Percentiles rank a stretch among this genome's conserved stretches.
phyloP scores from a whole-genome alignment of 2,797 vertebrate species.

The Microhierax caerulescens region DNA sequence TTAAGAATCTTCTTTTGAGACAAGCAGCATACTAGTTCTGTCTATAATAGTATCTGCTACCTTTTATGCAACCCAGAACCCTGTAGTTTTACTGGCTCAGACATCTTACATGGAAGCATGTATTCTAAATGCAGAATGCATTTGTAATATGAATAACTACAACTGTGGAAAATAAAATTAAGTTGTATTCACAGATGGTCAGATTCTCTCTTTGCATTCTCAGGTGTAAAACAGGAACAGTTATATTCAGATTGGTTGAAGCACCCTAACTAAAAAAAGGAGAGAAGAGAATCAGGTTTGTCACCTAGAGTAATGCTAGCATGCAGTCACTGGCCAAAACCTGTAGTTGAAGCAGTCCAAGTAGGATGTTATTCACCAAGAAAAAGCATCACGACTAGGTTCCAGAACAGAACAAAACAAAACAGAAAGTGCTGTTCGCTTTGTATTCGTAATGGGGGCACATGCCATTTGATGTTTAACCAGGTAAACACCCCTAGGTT shows the following conservation, averaged over 20 bases:
- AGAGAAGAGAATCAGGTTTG: not conserved
- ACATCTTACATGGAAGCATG: not conserved
- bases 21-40: not conserved
- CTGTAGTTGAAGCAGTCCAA: not conserved
- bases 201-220: not conserved
- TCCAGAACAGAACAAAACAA: no score
- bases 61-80: not conserved
- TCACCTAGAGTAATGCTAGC: not conserved
- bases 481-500: not conserved
- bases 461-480: not conserved
- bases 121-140: not conserved
- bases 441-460: not conserved
- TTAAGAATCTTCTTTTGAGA: not conserved
- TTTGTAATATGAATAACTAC: not conserved
- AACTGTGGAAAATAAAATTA: not conserved
- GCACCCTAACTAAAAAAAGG: not conserved
- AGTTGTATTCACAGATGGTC: not conserved
- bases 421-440: no score
- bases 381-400: not conserved
- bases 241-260: not conserved
- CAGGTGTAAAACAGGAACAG: not conserved
- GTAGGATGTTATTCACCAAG: not conserved
- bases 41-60: not conserved
- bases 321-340: not conserved
- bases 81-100: not conserved